Evolutionary conservation across 92 coral and sea anemone genomes (phyloP).

Genomic region (Chrysogorgia sp.): DNA sequence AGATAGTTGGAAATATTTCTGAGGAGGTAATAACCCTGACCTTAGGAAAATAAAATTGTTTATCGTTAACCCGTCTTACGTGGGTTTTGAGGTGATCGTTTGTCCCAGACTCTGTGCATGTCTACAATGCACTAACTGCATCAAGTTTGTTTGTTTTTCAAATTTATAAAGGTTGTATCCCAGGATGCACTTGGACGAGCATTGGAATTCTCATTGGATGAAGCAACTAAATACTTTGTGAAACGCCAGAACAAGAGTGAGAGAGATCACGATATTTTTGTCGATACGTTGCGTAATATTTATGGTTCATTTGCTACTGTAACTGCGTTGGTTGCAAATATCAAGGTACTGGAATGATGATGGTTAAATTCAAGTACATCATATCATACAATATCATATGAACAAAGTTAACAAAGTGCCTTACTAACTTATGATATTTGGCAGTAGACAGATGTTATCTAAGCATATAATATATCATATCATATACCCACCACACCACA

Average conservation of each 20-base stretch:
- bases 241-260: constrained; percentile 55
- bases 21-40: neutral
- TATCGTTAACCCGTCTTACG: no score
- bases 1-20: constrained; percentile 41
- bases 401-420: no score
- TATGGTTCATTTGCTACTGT: constrained; percentile 53
- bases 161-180: constrained; percentile 57
- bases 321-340: constrained; percentile 41
- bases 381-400: no score
- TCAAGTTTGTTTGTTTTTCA: no score
- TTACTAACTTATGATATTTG: no score
- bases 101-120: neutral
- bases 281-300: constrained; percentile 45
- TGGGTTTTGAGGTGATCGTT: neutral
- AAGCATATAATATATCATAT: no score
- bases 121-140: neutral
- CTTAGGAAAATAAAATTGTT: no score
- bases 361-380: no score
- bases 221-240: constrained; percentile 49
- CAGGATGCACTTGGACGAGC: constrained; percentile 64
- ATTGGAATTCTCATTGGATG: constrained; percentile 39
- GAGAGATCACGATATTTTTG: constrained; percentile 65
- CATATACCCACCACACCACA: no score
- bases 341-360: constrained; percentile 71
- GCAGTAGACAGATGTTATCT: no score